These are phyloP conservation scores for Steatocranus sp. DNA, from an alignment of 2,797 vertebrate species.

Conservation along the genomic window DNA sequence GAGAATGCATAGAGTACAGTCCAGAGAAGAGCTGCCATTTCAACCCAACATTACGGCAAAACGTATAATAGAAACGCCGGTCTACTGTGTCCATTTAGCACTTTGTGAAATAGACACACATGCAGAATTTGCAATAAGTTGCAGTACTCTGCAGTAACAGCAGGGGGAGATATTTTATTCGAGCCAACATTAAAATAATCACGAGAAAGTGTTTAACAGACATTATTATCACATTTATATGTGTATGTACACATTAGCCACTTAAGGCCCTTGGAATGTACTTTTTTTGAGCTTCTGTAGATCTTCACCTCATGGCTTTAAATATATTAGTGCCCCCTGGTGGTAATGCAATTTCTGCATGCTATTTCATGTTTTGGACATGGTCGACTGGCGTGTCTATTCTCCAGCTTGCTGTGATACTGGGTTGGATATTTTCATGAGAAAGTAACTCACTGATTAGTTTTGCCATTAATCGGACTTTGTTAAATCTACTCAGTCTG, in stretches of 20 bases:
- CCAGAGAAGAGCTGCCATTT: neutral
- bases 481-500: neutral
- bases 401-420: neutral
- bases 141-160: neutral
- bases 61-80: neutral
- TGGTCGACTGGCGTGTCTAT: accelerated
- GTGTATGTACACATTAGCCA: neutral
- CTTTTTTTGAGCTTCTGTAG: accelerated
- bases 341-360: neutral
- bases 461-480: neutral
- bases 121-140: neutral
- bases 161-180: neutral
- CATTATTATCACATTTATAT: neutral
- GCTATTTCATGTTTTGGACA: neutral
- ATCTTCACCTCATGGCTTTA: accelerated
- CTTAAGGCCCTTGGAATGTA: neutral
- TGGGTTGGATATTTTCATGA: neutral
- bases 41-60: accelerated
- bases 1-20: neutral
- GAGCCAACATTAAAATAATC: neutral
- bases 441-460: neutral
- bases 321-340: neutral
- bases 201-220: neutral
- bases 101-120: neutral
- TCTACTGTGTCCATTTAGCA: neutral